phyloP scores from a whole-genome alignment of 2,888 invertebrate genomes.

The Drosophila pegasa region DNA sequence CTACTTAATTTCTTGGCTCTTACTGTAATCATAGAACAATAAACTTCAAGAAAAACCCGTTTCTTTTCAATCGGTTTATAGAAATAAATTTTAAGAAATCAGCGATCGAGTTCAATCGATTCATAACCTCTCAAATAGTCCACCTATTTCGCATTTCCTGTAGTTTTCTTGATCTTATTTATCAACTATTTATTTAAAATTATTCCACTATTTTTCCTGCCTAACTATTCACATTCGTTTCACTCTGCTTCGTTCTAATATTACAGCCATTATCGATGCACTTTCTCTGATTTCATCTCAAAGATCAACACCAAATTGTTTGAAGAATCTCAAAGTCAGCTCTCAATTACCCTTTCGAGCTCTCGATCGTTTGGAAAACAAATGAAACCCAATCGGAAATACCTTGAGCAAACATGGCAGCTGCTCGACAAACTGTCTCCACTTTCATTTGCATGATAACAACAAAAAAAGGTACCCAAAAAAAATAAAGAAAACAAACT shows the following conservation, averaged over 20 bases:
- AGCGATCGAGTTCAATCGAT: no score
- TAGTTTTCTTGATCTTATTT: no score
- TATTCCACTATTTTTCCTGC: no score
- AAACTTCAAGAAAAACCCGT: no score
- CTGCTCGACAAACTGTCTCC: conserved; percentile 54
- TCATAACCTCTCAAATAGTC: no score
- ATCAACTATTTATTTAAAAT: no score
- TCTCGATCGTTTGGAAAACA: conserved; percentile 16
- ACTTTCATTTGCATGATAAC: conserved; percentile 64
- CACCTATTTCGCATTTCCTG: no score
- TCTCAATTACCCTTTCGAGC: background rate
- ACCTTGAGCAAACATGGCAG: conserved; percentile 46
- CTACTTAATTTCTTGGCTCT: no score
- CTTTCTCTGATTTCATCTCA: background rate
- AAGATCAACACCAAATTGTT: background rate
- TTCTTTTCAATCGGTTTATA: no score
- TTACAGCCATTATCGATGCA: no score
- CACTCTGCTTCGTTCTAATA: background rate
- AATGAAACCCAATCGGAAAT: conserved; percentile 21
- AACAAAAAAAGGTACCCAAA: conserved; percentile 30
- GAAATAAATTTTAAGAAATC: no score
- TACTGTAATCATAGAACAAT: no score
- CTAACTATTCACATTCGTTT: background rate
- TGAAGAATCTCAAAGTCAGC: background rate
- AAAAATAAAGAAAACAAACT: conserved; percentile 23